A percentile compares a stretch with the other conserved stretches of the same genome.
These are phyloP conservation scores for Gymnothorax reevesii DNA, from an alignment of 2,797 vertebrate genomes.

Conservation along the genomic window DNA sequence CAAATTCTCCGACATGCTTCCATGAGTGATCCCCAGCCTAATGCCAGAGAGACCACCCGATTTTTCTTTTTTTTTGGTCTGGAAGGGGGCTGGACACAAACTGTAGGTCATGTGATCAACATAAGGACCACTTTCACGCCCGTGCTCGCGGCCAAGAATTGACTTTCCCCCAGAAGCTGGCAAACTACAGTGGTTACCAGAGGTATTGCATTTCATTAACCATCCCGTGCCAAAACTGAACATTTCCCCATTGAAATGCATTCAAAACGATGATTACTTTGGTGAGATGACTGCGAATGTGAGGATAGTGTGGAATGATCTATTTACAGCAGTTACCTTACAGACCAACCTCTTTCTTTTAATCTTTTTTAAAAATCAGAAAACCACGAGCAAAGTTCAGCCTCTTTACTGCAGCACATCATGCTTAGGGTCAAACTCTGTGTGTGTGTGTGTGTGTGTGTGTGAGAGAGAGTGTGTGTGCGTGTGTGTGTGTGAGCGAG, in stretches of 20 bases:
- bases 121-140: not conserved
- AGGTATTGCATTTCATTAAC: too few species aligned
- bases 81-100: not conserved
- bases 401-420: not conserved
- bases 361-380: not conserved
- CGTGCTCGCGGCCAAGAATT: too few species aligned
- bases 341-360: too few species aligned
- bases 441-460: not conserved
- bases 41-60: not conserved
- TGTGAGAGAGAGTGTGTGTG: not conserved
- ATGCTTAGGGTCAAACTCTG: not conserved
- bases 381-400: not conserved
- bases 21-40: conserved; percentile 29
- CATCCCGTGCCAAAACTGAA: too few species aligned
- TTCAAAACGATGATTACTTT: too few species aligned
- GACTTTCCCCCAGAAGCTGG: too few species aligned
- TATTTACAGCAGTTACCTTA: too few species aligned
- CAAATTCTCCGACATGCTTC: conserved; percentile 35
- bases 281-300: too few species aligned
- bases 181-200: too few species aligned
- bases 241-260: too few species aligned
- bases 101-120: conserved; percentile 14
- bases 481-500: not conserved
- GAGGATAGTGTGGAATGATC: too few species aligned
- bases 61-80: not conserved